Base-by-base conservation (phyloP, 2,113 vertebrate species). In the Typhlomys cinereus region DNA sequence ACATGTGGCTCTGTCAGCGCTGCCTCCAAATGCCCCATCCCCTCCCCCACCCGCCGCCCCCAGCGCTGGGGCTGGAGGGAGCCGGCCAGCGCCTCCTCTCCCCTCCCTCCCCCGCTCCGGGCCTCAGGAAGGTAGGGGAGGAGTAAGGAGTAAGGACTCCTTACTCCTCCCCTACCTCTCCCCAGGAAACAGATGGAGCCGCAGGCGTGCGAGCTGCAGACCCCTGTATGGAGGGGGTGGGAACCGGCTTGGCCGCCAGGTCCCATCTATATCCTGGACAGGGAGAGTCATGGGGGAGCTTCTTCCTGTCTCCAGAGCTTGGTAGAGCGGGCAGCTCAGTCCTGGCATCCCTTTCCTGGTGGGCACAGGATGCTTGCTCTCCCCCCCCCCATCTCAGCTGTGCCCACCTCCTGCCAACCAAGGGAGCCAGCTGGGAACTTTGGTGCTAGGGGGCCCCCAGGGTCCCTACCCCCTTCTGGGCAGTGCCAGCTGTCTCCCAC, bases 371-470 rank as follows among this genome's bases (percentile, higher is more conserved):
- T 8, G n/a, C 75, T 62, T 91, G 74, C 59, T n/a, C n/a, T n/a
- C n/a, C n/a, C 78, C 54, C 67, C 18, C 39, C 81, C 59, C 59
- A 82, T 61, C 86, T 96, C 96, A 94, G 87, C 96, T 96, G 94
- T 84, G 92, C 93, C 91, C 76, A 94, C 95, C 95, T 94, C 93
- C 91, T 97, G 95, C 89, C 87, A 95, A 94, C 96, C 84, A 52
- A 86, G 94, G 84, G 81, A 94, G 85, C 96, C 96, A 97, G 96
- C 96, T 97, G 97, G 96, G 95, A 96, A 95, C 95, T 91, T 95
- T 93, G 76, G 86, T 95, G 90, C 85, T 85, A 67, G 93, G 94
- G 94, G 75, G 82, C 11, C 81, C 27, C 92, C 13, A 31, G 94
- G 73, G 93, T 93, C 95, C 90, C 87, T 88, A 84, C 70, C 92